Conservation (phyloP, 2,113 vertebrate species). For the Rousettus leschenaultii region DNA sequence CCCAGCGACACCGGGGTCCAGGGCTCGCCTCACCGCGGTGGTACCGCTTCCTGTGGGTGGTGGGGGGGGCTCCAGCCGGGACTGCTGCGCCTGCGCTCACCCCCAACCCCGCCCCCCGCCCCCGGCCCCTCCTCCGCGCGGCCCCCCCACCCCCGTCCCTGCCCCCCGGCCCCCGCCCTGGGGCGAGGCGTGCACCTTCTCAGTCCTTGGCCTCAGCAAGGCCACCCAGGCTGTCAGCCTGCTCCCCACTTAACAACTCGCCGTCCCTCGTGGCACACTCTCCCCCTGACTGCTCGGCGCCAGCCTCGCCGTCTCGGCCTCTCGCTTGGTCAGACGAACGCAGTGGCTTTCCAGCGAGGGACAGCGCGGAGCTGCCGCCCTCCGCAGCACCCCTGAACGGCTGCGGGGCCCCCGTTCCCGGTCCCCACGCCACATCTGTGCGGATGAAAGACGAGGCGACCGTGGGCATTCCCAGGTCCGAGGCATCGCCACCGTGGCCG, state of each 20-base stretch:
- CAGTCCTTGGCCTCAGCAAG: neutral
- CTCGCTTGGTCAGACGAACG: neutral
- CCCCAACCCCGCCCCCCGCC: accelerated
- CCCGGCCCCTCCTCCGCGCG: too few relatives aligned
- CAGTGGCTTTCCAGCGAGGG: neutral
- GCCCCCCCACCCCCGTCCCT: too few relatives aligned
- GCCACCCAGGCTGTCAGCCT: too few relatives aligned
- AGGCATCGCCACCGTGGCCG: neutral
- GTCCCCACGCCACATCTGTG: accelerated
- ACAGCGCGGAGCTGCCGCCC: accelerated
- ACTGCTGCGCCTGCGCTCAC: too few relatives aligned
- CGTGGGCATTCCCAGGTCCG: neutral
- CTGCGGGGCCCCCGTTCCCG: too few relatives aligned
- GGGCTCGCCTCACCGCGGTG: accelerated
- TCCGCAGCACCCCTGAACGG: accelerated
- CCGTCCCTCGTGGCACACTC: neutral
- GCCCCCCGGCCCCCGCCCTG: too few relatives aligned
- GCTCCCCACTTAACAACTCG: neutral
- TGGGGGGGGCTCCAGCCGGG: too few relatives aligned
- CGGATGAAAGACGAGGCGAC: too few relatives aligned
- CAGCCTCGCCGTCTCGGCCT: neutral
- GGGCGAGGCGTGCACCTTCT: neutral
- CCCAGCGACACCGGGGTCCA: neutral
- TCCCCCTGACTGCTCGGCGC: neutral
- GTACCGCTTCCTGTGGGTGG: too few relatives aligned